A percentile compares a stretch with the other conserved stretches of the same genome.
Evolutionary conservation across 2,888 invertebrate species (phyloP).

Genomic region (Spodoptera exigua): DNA sequence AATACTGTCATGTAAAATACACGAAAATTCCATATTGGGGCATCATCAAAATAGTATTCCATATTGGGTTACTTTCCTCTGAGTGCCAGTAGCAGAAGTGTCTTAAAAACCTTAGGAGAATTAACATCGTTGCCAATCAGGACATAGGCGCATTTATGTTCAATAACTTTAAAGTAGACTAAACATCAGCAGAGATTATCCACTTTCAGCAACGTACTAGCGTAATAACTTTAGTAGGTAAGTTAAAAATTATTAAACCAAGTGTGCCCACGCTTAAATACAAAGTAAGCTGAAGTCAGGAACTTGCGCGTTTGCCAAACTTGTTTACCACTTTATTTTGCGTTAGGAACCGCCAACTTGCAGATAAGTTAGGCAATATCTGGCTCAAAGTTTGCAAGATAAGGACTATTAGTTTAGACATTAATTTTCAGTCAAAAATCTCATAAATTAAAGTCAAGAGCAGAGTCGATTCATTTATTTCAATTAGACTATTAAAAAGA

Average conservation of each 20-base stretch:
- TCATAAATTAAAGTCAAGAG: too few relatives aligned
- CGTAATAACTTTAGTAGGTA: conserved; percentile 4
- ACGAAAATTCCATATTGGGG: too few relatives aligned
- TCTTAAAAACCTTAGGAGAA: too few relatives aligned
- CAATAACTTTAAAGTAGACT: neutral
- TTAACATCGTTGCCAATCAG: too few relatives aligned
- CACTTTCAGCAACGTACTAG: neutral
- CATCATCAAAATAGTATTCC: too few relatives aligned
- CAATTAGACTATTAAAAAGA: too few relatives aligned
- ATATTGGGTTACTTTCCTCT: too few relatives aligned
- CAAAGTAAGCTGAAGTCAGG: conserved; percentile 41
- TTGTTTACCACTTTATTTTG: conserved; percentile 58
- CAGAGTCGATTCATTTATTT: too few relatives aligned
- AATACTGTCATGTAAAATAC: too few relatives aligned
- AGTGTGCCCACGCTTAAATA: conserved; percentile 29
- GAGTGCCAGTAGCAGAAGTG: too few relatives aligned
- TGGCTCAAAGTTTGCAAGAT: conserved; percentile 50
- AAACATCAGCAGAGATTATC: conserved; percentile 6
- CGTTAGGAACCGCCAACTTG: conserved; percentile 50
- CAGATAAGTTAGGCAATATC: conserved; percentile 57
- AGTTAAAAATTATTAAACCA: conserved; percentile 45
- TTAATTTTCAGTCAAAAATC: conserved; percentile 43
- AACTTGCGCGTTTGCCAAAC: conserved; percentile 42
- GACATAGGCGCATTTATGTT: too few relatives aligned
- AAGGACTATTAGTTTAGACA: conserved; percentile 46